Base-by-base conservation (phyloP, 53 echinoderm and acorn worm species). In the Stichopus horrens region DNA sequence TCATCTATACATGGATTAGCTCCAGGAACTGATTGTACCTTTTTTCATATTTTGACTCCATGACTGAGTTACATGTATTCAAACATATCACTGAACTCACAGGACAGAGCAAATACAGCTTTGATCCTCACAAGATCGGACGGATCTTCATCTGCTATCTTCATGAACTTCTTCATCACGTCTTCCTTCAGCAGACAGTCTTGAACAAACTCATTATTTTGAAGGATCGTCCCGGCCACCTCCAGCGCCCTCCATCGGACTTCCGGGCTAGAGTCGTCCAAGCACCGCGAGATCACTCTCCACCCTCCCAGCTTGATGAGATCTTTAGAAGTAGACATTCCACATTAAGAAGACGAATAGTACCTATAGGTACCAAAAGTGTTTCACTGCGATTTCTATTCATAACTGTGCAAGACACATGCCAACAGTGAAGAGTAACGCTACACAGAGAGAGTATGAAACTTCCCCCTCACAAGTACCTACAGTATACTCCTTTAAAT, bases 41-140 rank as follows among this genome's bases (percentile, higher is more conserved):
- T 67, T 67, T 1, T n/a, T 67, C n/a, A 67, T 67, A 11, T 1
- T 14, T 67, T 11, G n/a, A 11, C 11, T 11, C 11, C n/a, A n/a
- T 14, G 11, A 67, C 68, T 14, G 68, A 67, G 11, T n/a, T 11
- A 37, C 37, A 37, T 66, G 11, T 66, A 66, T 66, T 66, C 18
- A 14, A 11, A 22, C 7, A 76, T 18, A 21, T 20, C 53, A n/a
- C 37, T 37, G 37, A 37, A 94, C 99, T 94, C 89, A 99, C 99
- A 99, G 63, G 99, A 99, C n/a, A 99, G 83, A 16, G 99, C 99
- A 88, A 96, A 99, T 5, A 99, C 83, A 5, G 96, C 96, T 75
- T 99, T 99, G 77, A 99, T 86, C 87, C 90, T 94, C 7, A 94
- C 93, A n/a, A 75, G 83, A 7, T 94, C 86, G 0, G 92, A 90